phyloP scores from a whole-genome alignment of 1,140 invertebrate genomes.

The Vollenhovia emeryi region DNA sequence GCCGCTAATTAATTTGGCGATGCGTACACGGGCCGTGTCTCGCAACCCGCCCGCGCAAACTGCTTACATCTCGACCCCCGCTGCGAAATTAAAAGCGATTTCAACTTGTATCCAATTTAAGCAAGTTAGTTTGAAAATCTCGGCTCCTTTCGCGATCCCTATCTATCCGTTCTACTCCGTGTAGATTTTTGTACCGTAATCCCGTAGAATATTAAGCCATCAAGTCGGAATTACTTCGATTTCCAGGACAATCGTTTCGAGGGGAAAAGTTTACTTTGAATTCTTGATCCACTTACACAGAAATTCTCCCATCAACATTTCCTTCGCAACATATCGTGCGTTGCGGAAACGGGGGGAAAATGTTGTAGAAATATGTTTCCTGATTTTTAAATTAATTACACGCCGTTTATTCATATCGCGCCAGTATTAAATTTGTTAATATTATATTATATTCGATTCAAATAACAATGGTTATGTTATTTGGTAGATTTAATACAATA shows the following conservation, averaged over 20 bases:
- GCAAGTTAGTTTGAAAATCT: conserved; percentile 33
- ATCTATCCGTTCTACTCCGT: conserved; percentile 10
- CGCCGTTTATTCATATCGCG: neutral
- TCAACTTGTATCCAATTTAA: conserved; percentile 18
- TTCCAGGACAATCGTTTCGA: neutral
- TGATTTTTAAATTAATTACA: neutral
- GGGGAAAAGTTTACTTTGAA: conserved; percentile 3
- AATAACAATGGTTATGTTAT: neutral
- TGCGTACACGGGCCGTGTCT: neutral
- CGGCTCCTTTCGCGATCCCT: conserved; percentile 2
- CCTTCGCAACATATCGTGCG: neutral
- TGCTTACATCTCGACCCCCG: conserved; percentile 11
- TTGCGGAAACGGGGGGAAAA: neutral
- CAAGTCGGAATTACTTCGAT: neutral
- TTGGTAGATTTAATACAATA: no score
- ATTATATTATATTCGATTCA: neutral
- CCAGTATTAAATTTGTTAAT: neutral
- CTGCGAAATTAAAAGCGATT: conserved; percentile 3
- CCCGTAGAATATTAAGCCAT: neutral
- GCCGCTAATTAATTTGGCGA: conserved; percentile 22
- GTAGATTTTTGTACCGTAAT: conserved; percentile 2
- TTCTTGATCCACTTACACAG: neutral
- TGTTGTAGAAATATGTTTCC: neutral
- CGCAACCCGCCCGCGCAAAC: neutral
- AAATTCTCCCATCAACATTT: neutral